Conservation (phyloP, 2,113 vertebrate species). For the Xyliphius kryptos region DNA sequence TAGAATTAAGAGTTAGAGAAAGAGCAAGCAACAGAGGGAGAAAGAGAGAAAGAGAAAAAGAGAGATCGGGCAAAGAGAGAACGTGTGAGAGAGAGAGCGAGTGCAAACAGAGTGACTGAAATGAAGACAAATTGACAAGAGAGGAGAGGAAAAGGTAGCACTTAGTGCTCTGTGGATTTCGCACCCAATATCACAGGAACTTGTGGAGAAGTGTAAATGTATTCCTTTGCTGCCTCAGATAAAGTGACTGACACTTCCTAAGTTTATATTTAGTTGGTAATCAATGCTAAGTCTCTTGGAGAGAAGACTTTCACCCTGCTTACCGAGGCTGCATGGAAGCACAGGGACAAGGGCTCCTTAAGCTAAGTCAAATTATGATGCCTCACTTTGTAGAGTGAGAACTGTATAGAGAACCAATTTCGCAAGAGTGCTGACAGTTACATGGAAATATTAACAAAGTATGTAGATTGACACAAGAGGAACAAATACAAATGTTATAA, state of each 20-base stretch:
- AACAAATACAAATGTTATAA: too few species aligned
- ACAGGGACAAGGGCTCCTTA: too few species aligned
- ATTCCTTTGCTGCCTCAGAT: conserved; percentile 65
- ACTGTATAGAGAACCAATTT: neutral
- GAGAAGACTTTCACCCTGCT: conserved; percentile 27
- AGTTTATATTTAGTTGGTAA: conserved; percentile 70
- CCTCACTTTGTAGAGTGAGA: conserved; percentile 23
- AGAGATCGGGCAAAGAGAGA: conserved; percentile 3
- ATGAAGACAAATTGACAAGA: conserved; percentile 12
- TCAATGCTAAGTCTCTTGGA: conserved; percentile 57
- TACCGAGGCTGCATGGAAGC: neutral
- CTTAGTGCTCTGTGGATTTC: conserved; percentile 62
- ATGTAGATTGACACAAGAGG: too few species aligned
- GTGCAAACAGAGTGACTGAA: too few species aligned
- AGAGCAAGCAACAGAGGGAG: conserved; percentile 27
- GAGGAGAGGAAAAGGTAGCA: conserved; percentile 49
- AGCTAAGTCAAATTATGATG: conserved; percentile 18
- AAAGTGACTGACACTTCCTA: conserved; percentile 67
- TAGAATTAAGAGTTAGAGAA: conserved; percentile 31
- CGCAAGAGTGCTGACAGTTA: conserved; percentile 13
- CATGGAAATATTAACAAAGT: too few species aligned
- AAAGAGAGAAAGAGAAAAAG: too few species aligned
- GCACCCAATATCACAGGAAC: conserved; percentile 60
- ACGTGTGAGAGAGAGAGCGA: conserved; percentile 40
- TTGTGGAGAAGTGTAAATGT: conserved; percentile 65